A percentile compares a stretch with the other conserved stretches of the same genome.
These are phyloP conservation scores for Silurus glanis DNA, from an alignment of 2,113 vertebrate species.

Conservation along the genomic window DNA sequence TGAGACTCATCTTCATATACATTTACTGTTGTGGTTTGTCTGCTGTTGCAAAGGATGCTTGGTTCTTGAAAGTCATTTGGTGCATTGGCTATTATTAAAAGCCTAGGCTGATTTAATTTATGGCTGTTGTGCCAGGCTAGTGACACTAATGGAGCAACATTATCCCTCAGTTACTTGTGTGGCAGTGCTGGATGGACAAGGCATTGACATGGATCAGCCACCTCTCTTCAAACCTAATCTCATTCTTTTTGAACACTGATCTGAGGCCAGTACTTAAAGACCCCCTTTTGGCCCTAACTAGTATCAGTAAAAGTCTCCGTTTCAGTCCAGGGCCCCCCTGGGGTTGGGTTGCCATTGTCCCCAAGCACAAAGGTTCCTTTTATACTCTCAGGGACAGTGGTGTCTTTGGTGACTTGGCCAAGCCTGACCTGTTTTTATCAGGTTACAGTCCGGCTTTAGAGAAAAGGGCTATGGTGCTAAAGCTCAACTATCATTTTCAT, in stretches of 20 bases:
- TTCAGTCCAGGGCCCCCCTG: conserved; percentile 56
- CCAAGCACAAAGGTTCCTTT: conserved; percentile 58
- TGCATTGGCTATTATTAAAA: conserved; percentile 17
- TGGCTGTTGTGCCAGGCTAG: conserved; percentile 22
- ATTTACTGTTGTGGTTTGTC: background rate
- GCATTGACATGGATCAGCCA: conserved; percentile 36
- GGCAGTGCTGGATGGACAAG: conserved; percentile 29
- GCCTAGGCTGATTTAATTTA: background rate
- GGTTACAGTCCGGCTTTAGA: conserved; percentile 59
- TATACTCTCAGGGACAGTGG: conserved; percentile 45
- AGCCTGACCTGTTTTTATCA: conserved; percentile 57
- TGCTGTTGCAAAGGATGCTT: background rate
- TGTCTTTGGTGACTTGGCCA: conserved; percentile 49
- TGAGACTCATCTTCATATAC: background rate
- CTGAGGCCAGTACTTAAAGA: conserved; percentile 35
- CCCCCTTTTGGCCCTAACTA: conserved; percentile 31
- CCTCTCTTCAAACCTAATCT: conserved; percentile 34
- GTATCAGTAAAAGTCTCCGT: conserved; percentile 56
- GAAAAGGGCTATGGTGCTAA: conserved; percentile 54
- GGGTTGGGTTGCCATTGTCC: conserved; percentile 59
- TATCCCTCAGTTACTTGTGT: conserved; percentile 41
- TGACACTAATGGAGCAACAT: conserved; percentile 41
- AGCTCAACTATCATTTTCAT: conserved; percentile 49
- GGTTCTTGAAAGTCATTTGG: background rate
- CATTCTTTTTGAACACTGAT: conserved; percentile 45